These are phyloP conservation scores for Trogon surrucura DNA, from an alignment of 2,113 vertebrate species.

Conservation along the genomic window DNA sequence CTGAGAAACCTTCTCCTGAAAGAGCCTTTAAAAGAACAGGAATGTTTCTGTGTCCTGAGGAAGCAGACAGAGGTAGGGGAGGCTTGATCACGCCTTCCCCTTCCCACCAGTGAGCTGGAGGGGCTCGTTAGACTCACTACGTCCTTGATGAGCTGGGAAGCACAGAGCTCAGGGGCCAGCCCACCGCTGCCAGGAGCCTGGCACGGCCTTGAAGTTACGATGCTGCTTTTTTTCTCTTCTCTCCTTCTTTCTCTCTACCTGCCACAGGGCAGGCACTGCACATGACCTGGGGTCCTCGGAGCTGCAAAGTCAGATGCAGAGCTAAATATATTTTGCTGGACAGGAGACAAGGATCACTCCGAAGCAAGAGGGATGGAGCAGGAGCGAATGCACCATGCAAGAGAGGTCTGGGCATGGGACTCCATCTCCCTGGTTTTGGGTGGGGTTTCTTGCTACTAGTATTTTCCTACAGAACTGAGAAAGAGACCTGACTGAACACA, in stretches of 20 bases:
- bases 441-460: background rate
- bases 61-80: background rate
- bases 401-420: background rate
- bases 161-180: background rate
- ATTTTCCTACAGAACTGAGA: background rate
- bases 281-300: rapidly evolving
- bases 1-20: background rate
- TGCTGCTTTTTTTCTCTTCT: background rate
- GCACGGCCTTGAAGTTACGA: background rate
- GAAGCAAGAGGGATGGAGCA: background rate
- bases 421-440: background rate
- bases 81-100: rapidly evolving
- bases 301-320: background rate
- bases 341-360: background rate
- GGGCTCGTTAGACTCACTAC: rapidly evolving
- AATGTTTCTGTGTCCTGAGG: background rate
- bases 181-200: background rate
- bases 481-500: background rate
- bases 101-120: background rate
- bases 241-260: background rate
- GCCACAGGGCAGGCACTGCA: background rate
- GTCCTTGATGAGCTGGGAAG: background rate
- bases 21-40: background rate
- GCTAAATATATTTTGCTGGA: background rate
- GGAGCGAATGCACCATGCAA: background rate